phyloP scores from a whole-genome alignment of 2,888 invertebrate genomes.

The Siphonodentalium dalli region DNA sequence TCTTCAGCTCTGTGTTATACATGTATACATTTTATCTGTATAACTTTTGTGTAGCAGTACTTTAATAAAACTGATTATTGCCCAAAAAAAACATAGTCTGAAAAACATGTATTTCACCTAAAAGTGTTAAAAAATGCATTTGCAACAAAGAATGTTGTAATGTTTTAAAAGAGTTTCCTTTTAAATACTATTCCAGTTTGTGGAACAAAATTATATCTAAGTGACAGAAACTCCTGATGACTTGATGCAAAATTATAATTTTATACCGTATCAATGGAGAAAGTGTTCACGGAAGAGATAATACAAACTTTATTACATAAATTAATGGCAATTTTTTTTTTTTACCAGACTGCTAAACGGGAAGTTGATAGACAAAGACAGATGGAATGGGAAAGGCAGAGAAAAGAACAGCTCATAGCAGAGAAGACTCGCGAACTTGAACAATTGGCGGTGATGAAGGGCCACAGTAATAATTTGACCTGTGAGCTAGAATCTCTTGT shows the following conservation, averaged over 20 bases:
- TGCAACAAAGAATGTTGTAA: background rate
- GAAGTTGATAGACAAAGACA: slow-evolving; percentile 95
- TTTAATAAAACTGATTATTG: no score
- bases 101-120: background rate
- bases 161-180: background rate
- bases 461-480: slow-evolving; percentile 54
- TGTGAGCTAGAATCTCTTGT: slow-evolving; percentile 66
- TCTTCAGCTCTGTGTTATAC: no score
- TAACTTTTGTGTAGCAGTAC: no score
- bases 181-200: background rate
- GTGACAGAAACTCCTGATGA: no score
- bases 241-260: no score
- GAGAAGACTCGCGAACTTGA: slow-evolving; percentile 61
- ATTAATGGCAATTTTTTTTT: no score
- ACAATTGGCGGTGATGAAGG: slow-evolving; percentile 51
- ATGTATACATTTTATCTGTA: no score
- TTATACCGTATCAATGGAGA: no score
- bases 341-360: slow-evolving; percentile 67
- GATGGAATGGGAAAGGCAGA: slow-evolving; percentile 94
- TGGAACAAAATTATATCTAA: no score
- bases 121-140: background rate
- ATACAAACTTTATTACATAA: no score
- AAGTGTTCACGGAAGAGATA: no score
- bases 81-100: background rate
- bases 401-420: slow-evolving; percentile 84